A percentile compares a stretch with the other conserved stretches of the same genome.
These are phyloP conservation scores for Pterocles orientalis DNA, from an alignment of 2,113 vertebrate species.

Conservation along the genomic window DNA sequence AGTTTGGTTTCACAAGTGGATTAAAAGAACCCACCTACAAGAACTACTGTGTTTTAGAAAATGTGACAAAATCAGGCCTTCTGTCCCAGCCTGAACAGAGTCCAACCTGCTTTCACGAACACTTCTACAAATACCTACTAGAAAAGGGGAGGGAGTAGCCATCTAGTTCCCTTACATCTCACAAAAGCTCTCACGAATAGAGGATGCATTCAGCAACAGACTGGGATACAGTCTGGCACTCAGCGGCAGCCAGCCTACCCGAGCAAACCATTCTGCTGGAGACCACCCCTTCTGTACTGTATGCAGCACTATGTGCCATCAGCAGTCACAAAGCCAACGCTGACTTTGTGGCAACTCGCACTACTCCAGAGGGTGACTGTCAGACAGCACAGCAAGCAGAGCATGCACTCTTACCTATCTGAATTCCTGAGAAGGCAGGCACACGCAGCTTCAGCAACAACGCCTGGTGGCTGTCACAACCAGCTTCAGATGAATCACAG, in stretches of 20 bases:
- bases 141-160: neutral
- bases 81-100: neutral
- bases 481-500: neutral
- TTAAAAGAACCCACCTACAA: constrained; percentile 33
- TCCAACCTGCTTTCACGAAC: neutral
- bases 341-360: neutral
- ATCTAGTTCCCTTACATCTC: neutral
- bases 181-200: neutral
- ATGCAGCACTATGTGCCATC: rapidly evolving
- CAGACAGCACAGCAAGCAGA: neutral
- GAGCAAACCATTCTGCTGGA: neutral
- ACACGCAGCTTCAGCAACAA: neutral
- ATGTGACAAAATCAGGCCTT: constrained; percentile 1
- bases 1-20: neutral
- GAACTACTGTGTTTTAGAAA: neutral
- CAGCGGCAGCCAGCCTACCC: rapidly evolving
- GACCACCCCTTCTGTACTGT: neutral
- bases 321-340: neutral
- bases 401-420: neutral
- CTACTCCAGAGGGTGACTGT: neutral
- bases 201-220: neutral
- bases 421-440: neutral
- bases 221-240: neutral
- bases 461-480: neutral
- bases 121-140: neutral